Evolutionary conservation across 2,113 vertebrate genomes (phyloP).

Genomic region (Pachypanchax playfairii): DNA sequence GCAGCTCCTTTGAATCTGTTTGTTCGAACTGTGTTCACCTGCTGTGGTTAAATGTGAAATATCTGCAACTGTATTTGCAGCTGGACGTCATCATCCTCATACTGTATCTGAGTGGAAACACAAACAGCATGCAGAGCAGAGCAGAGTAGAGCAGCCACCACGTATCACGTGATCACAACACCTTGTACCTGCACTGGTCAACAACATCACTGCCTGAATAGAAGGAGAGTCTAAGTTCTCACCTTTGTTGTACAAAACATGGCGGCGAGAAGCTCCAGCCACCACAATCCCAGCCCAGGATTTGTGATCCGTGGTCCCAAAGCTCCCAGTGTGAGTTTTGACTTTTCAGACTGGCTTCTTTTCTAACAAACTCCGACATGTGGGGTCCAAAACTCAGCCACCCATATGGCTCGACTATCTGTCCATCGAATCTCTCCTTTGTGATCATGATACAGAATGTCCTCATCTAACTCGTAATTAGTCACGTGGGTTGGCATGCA

Average conservation of each 20-base stretch:
- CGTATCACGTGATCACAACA: not conserved
- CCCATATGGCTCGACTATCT: slow-evolving; percentile 40
- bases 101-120: no score
- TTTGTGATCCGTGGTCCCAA: not conserved
- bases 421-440: slow-evolving; percentile 35
- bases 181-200: slow-evolving; percentile 22
- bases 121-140: no score
- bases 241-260: slow-evolving; percentile 69
- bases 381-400: slow-evolving; percentile 34
- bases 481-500: slow-evolving; percentile 63
- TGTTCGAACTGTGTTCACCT: no score
- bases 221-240: slow-evolving; percentile 35
- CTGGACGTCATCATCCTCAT: no score
- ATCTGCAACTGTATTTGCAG: no score
- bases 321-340: slow-evolving; percentile 13
- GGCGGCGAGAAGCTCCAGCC: slow-evolving; percentile 31
- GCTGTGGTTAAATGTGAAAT: no score
- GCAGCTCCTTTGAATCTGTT: no score
- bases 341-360: slow-evolving; percentile 25
- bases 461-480: slow-evolving; percentile 45
- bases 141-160: no score
- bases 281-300: slow-evolving; percentile 14
- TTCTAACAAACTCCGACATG: slow-evolving; percentile 23
- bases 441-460: slow-evolving; percentile 28
- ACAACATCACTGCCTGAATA: no score